phyloP scores from a whole-genome alignment of 2,113 vertebrate genomes.

The Bufo bufo region DNA sequence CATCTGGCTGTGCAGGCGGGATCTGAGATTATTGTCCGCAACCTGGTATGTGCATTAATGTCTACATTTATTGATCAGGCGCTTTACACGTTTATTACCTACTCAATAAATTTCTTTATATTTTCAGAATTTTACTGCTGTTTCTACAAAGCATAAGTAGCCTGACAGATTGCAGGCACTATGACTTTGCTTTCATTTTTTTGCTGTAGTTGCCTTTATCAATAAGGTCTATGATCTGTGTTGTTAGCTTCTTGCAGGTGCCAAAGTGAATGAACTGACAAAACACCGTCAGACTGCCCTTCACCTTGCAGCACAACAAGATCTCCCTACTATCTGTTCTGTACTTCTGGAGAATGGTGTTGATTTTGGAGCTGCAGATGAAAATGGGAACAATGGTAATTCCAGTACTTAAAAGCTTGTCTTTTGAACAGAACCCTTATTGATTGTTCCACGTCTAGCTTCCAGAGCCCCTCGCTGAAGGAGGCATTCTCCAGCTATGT shows the following conservation, averaged over 20 bases:
- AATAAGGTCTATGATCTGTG: constrained; percentile 21
- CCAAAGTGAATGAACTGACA: constrained; percentile 95
- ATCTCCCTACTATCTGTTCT: constrained; percentile 93
- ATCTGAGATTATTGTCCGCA: constrained; percentile 97
- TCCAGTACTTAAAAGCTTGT: not conserved
- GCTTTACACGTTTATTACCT: not conserved
- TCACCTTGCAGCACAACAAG: constrained; percentile 94
- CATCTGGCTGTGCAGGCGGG: constrained; percentile 96
- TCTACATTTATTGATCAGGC: not conserved
- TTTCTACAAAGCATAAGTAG: not conserved
- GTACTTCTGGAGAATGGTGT: constrained; percentile 94
- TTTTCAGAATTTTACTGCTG: not conserved
- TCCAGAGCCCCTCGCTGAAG: too few species aligned
- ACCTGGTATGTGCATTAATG: constrained; percentile 78
- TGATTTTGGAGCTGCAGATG: constrained; percentile 91
- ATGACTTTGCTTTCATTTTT: not conserved
- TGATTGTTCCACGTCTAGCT: too few species aligned
- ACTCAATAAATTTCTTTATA: not conserved
- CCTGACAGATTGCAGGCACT: not conserved
- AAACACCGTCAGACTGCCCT: constrained; percentile 97
- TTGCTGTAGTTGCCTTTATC: not conserved
- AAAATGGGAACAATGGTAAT: constrained; percentile 96
- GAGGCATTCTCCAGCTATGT: too few species aligned
- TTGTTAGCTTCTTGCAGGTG: constrained; percentile 90
- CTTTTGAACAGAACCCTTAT: too few species aligned